A percentile compares a stretch with the other conserved stretches of the same genome.
phyloP scores from a whole-genome alignment of 2,113 vertebrate species.

The Silurus glanis region DNA sequence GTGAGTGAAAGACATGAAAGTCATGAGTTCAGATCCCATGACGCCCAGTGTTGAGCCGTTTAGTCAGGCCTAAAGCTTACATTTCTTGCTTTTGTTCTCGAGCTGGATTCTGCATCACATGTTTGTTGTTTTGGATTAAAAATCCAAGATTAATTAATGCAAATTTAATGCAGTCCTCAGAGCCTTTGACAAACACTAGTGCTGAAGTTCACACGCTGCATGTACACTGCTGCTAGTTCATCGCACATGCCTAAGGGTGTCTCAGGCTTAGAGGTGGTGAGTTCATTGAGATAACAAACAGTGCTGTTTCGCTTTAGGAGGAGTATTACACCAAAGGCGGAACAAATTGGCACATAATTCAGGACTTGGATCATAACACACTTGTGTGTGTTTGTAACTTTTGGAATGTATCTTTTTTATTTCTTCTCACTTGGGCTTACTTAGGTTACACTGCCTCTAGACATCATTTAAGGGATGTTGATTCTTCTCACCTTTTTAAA shows the following conservation, averaged over 20 bases:
- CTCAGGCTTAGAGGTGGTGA: background rate
- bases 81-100: background rate
- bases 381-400: background rate
- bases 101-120: background rate
- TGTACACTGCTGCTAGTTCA: background rate
- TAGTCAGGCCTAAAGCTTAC: background rate
- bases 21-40: background rate
- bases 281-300: conserved; percentile 14
- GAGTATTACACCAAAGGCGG: background rate
- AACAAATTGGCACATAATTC: background rate
- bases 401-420: background rate
- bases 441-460: background rate
- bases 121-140: background rate
- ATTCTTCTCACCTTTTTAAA: background rate
- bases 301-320: background rate
- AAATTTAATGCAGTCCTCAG: conserved; percentile 9
- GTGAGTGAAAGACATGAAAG: background rate
- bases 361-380: background rate
- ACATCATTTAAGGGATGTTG: background rate
- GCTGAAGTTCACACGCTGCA: conserved; percentile 7
- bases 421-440: background rate
- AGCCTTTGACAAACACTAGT: conserved; percentile 6
- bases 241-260: conserved; percentile 18
- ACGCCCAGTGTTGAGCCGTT: background rate
- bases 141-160: conserved; percentile 1